Evolutionary conservation across 2,797 vertebrate species (phyloP), one percentile per base, ranked within the genome.

Genomic region (Menidia menidia): DNA sequence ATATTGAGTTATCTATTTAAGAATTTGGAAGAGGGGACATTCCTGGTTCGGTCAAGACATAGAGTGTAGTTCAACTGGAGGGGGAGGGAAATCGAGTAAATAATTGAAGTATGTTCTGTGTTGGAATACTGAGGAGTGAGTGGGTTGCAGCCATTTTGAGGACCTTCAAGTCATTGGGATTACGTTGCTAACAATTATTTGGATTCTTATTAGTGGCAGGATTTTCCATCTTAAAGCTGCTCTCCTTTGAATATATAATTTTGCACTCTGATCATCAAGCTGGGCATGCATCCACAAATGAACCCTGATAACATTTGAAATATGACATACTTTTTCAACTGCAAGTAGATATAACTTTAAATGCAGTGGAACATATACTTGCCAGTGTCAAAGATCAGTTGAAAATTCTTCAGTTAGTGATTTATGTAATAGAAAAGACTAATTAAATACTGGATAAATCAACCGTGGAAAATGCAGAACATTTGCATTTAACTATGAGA

Each of bases 401-500:
- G 73, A 68, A 70, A 33, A 77, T 71, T 80, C 65, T 71, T 65
- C 75, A 71, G 59, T 81, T 73, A 86, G 50, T 93, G 89, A 93
- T 93, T 91, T 86, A 92, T 92, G 82, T 88, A 92, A 91, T 81
- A 78, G 72, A 90, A 87, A 79, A 66, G 70, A 85, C 82, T 87
- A 93, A 93, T 94, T 92, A 91, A 83, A 88, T 82, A 88, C 69
- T 57, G 78, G 77, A 88, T 87, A 92, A 94, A 92, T 92, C 87
- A 91, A 92, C 77, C 90, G 55, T 83, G 87, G 75, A 90, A 80
- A 80, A 90, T 81, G 66, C 50, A 48, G 74, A 89, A 92, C 81
- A 87, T 90, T 90, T 88, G 69, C 78, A 85, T 89, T 85, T 78
- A 85, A 77, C 80, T 76, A 65, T 75, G 78, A 87, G 83, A 85